Evolutionary conservation across 23 tunicate genomes (phyloP), one percentile per base, ranked within the genome.

Genomic region (Botrylloides violaceus): DNA sequence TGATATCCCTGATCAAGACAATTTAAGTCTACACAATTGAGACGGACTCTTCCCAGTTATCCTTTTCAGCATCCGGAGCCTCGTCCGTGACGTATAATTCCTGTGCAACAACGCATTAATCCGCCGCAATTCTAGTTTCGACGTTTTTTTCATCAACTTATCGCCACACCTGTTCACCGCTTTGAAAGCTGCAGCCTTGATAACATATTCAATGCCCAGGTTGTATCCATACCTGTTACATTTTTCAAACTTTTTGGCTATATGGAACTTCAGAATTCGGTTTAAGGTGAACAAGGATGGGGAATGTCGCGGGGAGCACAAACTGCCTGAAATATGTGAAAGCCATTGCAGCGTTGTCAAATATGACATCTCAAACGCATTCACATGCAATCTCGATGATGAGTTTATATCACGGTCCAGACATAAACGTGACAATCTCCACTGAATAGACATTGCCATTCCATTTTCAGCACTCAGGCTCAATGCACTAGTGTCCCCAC

Each of bases 261-360:
- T 15, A 43, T 43, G 23, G 37, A 21, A 30, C 58, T n/a, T 1
- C 7, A 37, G 74, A 39, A 19, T 5, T 21, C 26, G 30, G 36
- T 35, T 37, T 15, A 23, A 9, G 29, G 0, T 43, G 24, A 31
- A 0, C 39, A 64, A n/a, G 0, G 15, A 31, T 2, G 1, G 39
- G 32, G 18, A 25, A 7, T 5, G 33, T 64, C 32, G 36, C 32
- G 22, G 70, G 32, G 70, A 64, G 70, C 35, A 2, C n/a, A n/a
- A n/a, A n/a, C n/a, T n/a, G n/a, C n/a, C n/a, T n/a, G n/a, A n/a
- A n/a, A n/a, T 43, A 15, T 15, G 53, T 15, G 53, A 43, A 9
- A 68, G 57, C 74, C 74, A 68, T 28, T 68, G 74, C 74, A 68
- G 37, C 19, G 74, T 32, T 15, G 3, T 32, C 12, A 68, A 26